Percentiles rank a stretch among this genome's conserved stretches.
Evolutionary conservation across 2,113 vertebrate species (phyloP).

Genomic region (Ochotona curzoniae): DNA sequence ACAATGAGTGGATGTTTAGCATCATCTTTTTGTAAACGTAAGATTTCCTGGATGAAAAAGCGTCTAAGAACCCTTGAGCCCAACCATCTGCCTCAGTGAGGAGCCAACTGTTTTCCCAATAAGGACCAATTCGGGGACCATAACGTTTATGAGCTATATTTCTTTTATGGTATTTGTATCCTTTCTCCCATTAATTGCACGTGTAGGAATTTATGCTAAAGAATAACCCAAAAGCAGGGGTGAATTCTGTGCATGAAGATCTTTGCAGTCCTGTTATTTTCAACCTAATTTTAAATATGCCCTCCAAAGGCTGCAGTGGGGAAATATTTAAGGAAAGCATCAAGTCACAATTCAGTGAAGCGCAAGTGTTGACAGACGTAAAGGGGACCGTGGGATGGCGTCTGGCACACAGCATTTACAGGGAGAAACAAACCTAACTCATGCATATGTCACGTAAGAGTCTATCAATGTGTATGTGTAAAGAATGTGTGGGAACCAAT

Average conservation of each 20-base stretch:
- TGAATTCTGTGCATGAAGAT: neutral
- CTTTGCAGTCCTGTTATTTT: slow-evolving; percentile 61
- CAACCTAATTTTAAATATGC: slow-evolving; percentile 64
- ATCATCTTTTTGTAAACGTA: neutral
- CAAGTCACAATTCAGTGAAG: neutral
- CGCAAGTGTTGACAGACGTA: neutral
- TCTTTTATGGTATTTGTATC: slow-evolving; percentile 62
- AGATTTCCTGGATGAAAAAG: neutral
- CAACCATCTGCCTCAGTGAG: neutral
- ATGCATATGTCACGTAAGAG: neutral
- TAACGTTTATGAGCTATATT: slow-evolving; percentile 49
- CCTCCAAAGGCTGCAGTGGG: neutral
- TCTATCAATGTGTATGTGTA: neutral
- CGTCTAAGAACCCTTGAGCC: neutral
- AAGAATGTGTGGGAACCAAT: neutral
- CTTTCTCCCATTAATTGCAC: slow-evolving; percentile 43
- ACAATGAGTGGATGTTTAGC: neutral
- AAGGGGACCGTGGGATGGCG: neutral
- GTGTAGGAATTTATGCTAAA: slow-evolving; percentile 48
- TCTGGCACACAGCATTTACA: neutral
- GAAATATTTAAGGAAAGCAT: slow-evolving; percentile 9
- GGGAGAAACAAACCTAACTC: neutral
- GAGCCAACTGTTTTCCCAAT: slow-evolving; percentile 33
- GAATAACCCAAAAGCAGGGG: slow-evolving; percentile 12
- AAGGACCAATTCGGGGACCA: slow-evolving; percentile 67